Conservation (phyloP, 2,113 vertebrate genomes). For the Saguinus midas region DNA sequence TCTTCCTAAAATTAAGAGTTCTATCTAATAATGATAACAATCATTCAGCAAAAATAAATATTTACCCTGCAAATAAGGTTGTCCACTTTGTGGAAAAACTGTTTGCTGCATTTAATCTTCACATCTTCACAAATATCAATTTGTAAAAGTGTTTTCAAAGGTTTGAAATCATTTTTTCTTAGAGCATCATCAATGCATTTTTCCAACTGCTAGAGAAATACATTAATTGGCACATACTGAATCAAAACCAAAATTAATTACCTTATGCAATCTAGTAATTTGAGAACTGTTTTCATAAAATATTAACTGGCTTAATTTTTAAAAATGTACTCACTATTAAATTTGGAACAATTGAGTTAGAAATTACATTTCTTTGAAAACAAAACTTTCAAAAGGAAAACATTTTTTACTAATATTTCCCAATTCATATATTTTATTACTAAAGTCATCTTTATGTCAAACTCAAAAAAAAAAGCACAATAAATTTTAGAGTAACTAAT, state of each 20-base stretch:
- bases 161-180: conserved; percentile 84
- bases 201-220: conserved; percentile 86
- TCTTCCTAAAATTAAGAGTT: conserved; percentile 12
- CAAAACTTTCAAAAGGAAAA: background rate
- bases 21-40: background rate
- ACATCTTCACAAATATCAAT: conserved; percentile 77
- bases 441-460: background rate
- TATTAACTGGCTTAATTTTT: background rate
- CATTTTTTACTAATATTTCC: background rate
- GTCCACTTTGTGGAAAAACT: conserved; percentile 91
- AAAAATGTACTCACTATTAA: background rate
- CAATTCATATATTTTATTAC: conserved; percentile 8
- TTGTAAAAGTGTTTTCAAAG: conserved; percentile 86
- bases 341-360: background rate
- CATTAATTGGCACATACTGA: background rate
- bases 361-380: background rate
- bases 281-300: conserved; percentile 19
- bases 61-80: conserved; percentile 90
- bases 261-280: background rate
- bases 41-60: conserved; percentile 15
- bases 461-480: conserved; percentile 25
- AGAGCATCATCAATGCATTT: conserved; percentile 88
- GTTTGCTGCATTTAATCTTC: conserved; percentile 88
- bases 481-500: conserved; percentile 2
- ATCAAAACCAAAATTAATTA: conserved; percentile 37